Base-by-base conservation (phyloP, 2,888 invertebrate genomes). In the Sisyra terminalis region DNA sequence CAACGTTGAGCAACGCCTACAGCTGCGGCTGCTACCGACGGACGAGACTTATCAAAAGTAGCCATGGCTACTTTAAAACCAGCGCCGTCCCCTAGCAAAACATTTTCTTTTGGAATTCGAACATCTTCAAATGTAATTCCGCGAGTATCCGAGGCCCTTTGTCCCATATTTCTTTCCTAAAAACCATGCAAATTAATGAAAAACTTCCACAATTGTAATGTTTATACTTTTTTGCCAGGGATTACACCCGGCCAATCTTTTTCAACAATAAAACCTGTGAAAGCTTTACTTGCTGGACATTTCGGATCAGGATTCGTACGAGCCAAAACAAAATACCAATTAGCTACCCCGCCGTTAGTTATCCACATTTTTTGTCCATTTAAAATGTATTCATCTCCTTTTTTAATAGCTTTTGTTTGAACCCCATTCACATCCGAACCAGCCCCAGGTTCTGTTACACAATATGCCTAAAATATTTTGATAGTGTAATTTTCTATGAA, bases 321-420 rank as follows among this genome's bases (percentile, higher is more conserved):
- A 0, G 96, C 93, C 49, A 97, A 64, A 35, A 97, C 87, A 59
- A 96, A 97, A 61, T 54, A 86, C 89, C 89, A 97, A 64, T 89
- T 93, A 18, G 97, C 97, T 29, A 89, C 84, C 35, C 92, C 94
- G 18, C 90, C 96, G 59, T 94, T 94, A 40, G 97, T 97, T 56
- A 98, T 97, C 97, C 97, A 98, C 96, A 97, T 97, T 65, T 97
- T 97, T 57, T 90, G 88, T 1, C 97, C 97, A 60, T 62, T 84
- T 16, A 97, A 57, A 47, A 97, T 76, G 68, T 85, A 98, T 56
- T 94, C 88, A 49, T 92, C 85, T 2, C 94, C 93, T 60, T 93
- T 93, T 60, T 90, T 92, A 53, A 78, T 94, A 0, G 96, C 94
- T 50, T 69, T 78, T 1, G 94, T 94, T 64, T 83, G 88, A 16